Evolutionary conservation across 2,888 invertebrate genomes (phyloP), one percentile per base, ranked within the genome.

Genomic region (Apeira syringaria): DNA sequence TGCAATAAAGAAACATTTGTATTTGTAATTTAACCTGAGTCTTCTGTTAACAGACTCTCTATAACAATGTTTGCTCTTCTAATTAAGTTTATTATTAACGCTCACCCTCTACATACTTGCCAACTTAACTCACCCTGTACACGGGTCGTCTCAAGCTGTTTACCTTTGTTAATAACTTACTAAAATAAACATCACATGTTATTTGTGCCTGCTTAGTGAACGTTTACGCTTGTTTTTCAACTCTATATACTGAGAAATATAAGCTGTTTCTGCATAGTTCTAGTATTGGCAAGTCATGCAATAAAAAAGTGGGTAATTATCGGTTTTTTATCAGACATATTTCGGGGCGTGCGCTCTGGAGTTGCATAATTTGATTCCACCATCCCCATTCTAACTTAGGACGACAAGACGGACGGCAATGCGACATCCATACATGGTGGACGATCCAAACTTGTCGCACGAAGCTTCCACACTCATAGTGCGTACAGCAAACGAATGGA

Each of bases 151-250:
- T 27, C 42, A 43, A 47, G 42, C 35, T 47, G 42, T 47, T 43
- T 47, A 47, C 47, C 9, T 32, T 40, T 17, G 40, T 22, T 48
- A 44, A 40, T 48, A 48, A 35, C 40, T 30, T 6, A 33, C 50
- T 27, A 31, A 46, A 50, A 53, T 50, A 60, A 56, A 52, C 55
- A 55, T 41, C 31, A 2, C 24, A 35, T 27, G 57, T 49, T 62
- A 59, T 62, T 57, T 61, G 59, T 56, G 7, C 20, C 20, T 20
- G 20, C 20, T 20, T 20, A 7, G 20, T 3, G 20, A 20, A 20
- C 5, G 3, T 5, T 7, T 1, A 20, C 7, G 20, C 7, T 5
- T 20, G 20, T 20, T 20, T 3, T 20, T 20, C 7, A 20, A 7
- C 7, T 20, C n/a, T n/a, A n/a, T n/a, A n/a, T n/a, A 5, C 20